phyloP scores from a whole-genome alignment of 1,140 invertebrate species.

The Teleogryllus occipitalis region DNA sequence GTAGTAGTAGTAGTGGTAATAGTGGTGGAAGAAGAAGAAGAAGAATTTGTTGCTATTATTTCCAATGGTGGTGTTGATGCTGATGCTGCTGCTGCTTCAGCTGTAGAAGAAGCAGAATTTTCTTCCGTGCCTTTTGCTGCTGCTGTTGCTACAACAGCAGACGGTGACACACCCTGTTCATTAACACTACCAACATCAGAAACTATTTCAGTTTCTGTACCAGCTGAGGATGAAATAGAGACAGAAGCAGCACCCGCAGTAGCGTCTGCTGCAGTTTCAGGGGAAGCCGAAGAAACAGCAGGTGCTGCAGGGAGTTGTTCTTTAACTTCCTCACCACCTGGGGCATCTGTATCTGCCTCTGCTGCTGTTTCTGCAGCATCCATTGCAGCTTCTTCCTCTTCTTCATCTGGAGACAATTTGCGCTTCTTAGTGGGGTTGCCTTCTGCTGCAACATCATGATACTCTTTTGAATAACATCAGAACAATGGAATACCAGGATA shows the following conservation, averaged over 20 bases:
- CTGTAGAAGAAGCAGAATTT: no score
- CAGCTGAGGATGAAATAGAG: not conserved
- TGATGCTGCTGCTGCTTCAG: no score
- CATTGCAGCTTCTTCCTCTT: conserved; percentile 27
- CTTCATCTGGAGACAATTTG: conserved; percentile 32
- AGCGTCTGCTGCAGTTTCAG: conserved; percentile 19
- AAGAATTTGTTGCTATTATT: no score
- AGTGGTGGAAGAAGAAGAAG: no score
- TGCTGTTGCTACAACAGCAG: no score
- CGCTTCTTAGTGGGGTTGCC: conserved; percentile 38
- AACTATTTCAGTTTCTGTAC: not conserved
- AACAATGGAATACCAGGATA: no score
- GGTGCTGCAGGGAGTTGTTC: not conserved
- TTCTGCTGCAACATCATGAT: conserved; percentile 28
- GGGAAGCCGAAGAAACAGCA: conserved; percentile 21
- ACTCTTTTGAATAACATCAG: no score
- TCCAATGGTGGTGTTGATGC: no score
- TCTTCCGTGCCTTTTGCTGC: no score
- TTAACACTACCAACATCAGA: not conserved
- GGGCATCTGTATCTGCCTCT: conserved; percentile 11
- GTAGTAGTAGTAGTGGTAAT: no score
- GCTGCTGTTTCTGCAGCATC: not conserved
- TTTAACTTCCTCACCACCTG: conserved; percentile 15
- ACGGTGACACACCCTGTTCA: no score
- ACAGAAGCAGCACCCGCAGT: conserved; percentile 22